Conservation (phyloP, 1,140 invertebrate genomes). For the Saccostrea glomerata region DNA sequence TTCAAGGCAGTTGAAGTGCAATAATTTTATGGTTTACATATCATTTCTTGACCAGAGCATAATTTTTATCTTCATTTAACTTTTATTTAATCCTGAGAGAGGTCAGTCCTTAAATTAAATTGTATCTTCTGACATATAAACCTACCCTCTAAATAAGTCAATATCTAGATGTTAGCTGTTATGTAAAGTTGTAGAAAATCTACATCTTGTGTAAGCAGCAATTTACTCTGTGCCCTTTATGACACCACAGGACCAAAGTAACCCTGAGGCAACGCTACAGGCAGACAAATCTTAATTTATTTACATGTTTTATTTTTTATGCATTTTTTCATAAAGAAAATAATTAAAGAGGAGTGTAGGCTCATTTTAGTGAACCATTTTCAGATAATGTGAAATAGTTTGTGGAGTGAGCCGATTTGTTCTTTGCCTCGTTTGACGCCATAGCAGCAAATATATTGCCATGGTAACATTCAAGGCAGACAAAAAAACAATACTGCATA, state of each 20-base stretch:
- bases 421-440: background rate
- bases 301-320: background rate
- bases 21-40: background rate
- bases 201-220: background rate
- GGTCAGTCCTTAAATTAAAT: too few species aligned
- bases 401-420: background rate
- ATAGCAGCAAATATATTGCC: background rate
- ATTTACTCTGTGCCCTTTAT: background rate
- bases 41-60: background rate
- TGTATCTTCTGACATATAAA: too few species aligned
- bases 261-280: background rate
- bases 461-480: constrained; percentile 17
- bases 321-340: too few species aligned
- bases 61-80: too few species aligned
- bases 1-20: constrained; percentile 2
- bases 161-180: background rate
- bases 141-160: too few species aligned
- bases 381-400: background rate
- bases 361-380: background rate
- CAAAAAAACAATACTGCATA: too few species aligned
- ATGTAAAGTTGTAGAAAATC: constrained; percentile 6
- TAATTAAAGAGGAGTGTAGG: too few species aligned
- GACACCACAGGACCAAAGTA: background rate
- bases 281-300: background rate
- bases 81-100: too few species aligned